Evolutionary conservation across 2,113 vertebrate species (phyloP).

Genomic region (Pholis gunnellus): DNA sequence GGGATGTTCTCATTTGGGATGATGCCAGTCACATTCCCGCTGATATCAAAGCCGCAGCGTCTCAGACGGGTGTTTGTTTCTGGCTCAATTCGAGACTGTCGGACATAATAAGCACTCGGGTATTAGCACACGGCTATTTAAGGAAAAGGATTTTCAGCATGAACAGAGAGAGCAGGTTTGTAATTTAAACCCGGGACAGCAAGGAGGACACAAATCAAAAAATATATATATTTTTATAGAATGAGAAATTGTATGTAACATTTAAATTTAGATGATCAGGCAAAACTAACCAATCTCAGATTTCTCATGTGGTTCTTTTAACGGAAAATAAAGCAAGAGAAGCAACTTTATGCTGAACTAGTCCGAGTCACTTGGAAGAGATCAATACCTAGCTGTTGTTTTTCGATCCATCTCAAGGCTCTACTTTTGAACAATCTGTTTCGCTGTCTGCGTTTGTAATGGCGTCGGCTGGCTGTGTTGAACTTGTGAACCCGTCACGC

Average conservation of each 20-base stretch:
- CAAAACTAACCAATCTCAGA: background rate
- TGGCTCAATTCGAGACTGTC: conserved; percentile 5
- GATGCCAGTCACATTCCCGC: conserved; percentile 39
- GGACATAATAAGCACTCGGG: conserved; percentile 18
- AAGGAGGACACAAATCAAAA: conserved; percentile 26
- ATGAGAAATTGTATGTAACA: background rate
- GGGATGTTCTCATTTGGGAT: conserved; percentile 54
- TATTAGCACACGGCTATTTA: conserved; percentile 59
- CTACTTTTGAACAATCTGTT: conserved; percentile 22
- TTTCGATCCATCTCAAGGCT: conserved; percentile 5
- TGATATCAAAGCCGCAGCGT: conserved; percentile 16
- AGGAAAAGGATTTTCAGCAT: conserved; percentile 27
- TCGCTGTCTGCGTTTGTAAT: conserved; percentile 33
- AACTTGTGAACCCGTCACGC: conserved; percentile 68
- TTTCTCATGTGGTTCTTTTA: background rate
- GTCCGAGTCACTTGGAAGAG: conserved; percentile 2
- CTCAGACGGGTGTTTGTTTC: conserved; percentile 27
- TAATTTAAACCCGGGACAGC: conserved; percentile 36
- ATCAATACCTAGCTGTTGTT: conserved; percentile 15
- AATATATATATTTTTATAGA: background rate
- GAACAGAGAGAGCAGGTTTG: background rate
- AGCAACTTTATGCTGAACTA: conserved; percentile 16
- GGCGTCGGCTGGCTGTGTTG: conserved; percentile 50
- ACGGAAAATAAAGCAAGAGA: background rate
- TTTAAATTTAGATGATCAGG: background rate